Evolutionary conservation across 2,888 invertebrate species (phyloP).

Genomic region (Megaustenia siamemsis): DNA sequence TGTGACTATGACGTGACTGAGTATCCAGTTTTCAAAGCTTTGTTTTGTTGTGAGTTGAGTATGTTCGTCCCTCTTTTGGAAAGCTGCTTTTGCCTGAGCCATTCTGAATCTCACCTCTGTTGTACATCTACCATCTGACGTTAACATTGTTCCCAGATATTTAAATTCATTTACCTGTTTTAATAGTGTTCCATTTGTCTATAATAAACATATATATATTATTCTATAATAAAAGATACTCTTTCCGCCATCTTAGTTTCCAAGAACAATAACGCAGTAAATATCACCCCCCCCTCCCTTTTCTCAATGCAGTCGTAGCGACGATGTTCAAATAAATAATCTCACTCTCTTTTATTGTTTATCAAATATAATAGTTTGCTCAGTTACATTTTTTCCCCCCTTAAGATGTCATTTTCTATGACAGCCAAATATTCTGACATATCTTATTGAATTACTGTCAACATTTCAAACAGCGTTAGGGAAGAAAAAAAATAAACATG

Average conservation of each 20-base stretch:
- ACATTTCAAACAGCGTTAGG: neutral
- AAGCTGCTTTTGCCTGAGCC: no score
- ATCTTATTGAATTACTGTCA: neutral
- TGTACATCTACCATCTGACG: no score
- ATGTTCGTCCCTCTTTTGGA: no score
- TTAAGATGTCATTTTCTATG: neutral
- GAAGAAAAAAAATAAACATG: neutral
- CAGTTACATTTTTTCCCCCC: neutral
- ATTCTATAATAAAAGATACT: no score
- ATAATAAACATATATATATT: no score
- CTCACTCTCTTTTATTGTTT: neutral
- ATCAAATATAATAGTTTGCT: neutral
- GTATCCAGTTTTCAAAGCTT: no score
- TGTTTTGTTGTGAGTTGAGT: no score
- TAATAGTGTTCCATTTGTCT: no score
- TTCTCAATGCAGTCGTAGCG: neutral
- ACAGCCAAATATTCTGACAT: neutral
- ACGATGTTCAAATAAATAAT: neutral
- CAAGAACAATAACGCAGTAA: neutral
- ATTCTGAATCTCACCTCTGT: no score
- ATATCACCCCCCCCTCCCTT: neutral
- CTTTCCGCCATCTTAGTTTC: conserved; percentile 84
- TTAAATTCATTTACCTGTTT: no score
- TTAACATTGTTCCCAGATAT: no score
- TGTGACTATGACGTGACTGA: no score